Conservation (phyloP, 35 echinoderm and acorn worm species). For the Nesometra sesokonis region DNA sequence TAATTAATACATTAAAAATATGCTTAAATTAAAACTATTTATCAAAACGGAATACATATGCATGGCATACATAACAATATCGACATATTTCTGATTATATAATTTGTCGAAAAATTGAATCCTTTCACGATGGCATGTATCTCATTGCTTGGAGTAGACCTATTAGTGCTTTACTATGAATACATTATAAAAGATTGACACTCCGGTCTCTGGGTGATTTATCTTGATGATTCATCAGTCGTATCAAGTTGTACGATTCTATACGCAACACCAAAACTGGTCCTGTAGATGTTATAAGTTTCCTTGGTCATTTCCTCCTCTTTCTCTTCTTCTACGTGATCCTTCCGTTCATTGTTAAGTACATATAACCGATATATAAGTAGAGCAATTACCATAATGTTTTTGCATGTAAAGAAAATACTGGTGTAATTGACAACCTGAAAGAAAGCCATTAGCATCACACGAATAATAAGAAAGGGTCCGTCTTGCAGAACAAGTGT, state of each 20-base stretch:
- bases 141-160: too few species aligned
- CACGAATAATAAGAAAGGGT: constrained; percentile 68
- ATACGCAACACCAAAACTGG: constrained; percentile 11
- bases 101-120: too few species aligned
- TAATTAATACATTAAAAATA: too few species aligned
- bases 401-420: constrained; percentile 91
- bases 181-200: too few species aligned
- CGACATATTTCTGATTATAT: too few species aligned
- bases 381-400: constrained; percentile 52
- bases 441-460: constrained; percentile 56
- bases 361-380: constrained; percentile 75
- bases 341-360: constrained; percentile 43
- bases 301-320: neutral
- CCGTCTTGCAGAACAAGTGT: constrained; percentile 62
- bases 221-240: too few species aligned
- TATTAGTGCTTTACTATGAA: too few species aligned
- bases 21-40: too few species aligned
- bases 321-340: constrained; percentile 11
- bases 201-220: too few species aligned
- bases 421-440: constrained; percentile 60
- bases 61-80: too few species aligned
- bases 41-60: too few species aligned
- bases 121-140: too few species aligned
- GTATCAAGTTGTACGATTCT: neutral
- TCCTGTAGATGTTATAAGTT: neutral